Percentiles rank a stretch among this genome's conserved stretches.
These are phyloP conservation scores for Eumacrocentrus americanus DNA, from an alignment of 2,888 invertebrate species.

Conservation along the genomic window DNA sequence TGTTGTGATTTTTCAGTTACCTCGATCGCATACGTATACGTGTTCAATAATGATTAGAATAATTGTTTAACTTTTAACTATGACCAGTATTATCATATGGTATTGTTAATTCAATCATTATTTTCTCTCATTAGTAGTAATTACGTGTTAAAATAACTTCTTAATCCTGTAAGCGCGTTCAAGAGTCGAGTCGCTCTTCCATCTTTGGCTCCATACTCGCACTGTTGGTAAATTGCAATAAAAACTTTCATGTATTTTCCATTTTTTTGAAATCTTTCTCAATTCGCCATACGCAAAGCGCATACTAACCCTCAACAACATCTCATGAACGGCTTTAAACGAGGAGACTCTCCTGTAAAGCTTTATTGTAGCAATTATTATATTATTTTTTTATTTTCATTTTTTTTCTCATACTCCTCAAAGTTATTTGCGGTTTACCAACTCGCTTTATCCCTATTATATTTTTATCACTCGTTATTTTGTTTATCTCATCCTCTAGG, in stretches of 20 bases:
- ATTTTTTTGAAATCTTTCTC: too few relatives aligned
- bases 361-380: background rate
- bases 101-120: background rate
- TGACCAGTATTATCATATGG: background rate
- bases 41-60: background rate
- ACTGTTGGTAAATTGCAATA: background rate
- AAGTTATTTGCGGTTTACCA: background rate
- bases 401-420: background rate
- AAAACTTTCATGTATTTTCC: background rate
- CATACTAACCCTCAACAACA: too few relatives aligned
- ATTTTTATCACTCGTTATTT: background rate
- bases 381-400: background rate
- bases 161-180: background rate
- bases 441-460: background rate
- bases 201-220: background rate
- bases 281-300: too few relatives aligned
- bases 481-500: background rate
- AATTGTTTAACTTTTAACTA: background rate
- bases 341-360: too few relatives aligned
- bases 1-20: too few relatives aligned
- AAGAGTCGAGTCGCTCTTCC: background rate
- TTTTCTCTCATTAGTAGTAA: background rate
- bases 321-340: too few relatives aligned
- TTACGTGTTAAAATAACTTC: background rate
- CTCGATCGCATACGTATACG: too few relatives aligned